These are phyloP conservation scores for Ellobium chinense DNA, from an alignment of 2,888 invertebrate species.

Conservation along the genomic window DNA sequence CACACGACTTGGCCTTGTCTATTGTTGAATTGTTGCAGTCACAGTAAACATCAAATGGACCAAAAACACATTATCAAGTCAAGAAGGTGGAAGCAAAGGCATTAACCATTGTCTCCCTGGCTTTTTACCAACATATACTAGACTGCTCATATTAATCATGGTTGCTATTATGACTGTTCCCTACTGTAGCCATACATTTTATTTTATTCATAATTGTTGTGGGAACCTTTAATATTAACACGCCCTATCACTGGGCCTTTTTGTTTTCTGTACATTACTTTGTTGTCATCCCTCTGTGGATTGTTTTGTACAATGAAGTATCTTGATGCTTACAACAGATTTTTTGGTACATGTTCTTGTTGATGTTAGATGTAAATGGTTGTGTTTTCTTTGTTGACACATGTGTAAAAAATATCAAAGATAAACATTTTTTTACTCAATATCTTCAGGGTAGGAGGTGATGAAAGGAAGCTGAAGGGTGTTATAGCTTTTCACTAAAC, in stretches of 20 bases:
- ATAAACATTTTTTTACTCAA: neutral
- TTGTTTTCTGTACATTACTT: neutral
- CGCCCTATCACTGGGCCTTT: no score
- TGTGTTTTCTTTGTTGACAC: slow-evolving; percentile 24
- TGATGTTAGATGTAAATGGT: slow-evolving; percentile 23
- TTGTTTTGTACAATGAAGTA: neutral
- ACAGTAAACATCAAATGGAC: neutral
- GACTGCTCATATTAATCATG: no score
- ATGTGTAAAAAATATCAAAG: neutral
- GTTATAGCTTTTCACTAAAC: neutral
- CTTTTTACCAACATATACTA: no score
- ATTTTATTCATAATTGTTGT: no score
- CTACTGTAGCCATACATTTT: no score
- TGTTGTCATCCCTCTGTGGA: neutral
- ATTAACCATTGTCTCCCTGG: neutral
- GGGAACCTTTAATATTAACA: no score
- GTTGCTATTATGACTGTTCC: no score
- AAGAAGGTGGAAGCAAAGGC: neutral
- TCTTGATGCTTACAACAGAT: neutral
- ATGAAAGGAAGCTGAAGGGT: neutral
- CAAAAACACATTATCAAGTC: neutral
- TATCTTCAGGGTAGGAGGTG: neutral
- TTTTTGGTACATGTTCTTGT: neutral
- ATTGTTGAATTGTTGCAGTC: neutral
- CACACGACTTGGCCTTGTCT: neutral